Evolutionary conservation across 2,113 vertebrate genomes (phyloP).

Genomic region (Pionites leucogaster): DNA sequence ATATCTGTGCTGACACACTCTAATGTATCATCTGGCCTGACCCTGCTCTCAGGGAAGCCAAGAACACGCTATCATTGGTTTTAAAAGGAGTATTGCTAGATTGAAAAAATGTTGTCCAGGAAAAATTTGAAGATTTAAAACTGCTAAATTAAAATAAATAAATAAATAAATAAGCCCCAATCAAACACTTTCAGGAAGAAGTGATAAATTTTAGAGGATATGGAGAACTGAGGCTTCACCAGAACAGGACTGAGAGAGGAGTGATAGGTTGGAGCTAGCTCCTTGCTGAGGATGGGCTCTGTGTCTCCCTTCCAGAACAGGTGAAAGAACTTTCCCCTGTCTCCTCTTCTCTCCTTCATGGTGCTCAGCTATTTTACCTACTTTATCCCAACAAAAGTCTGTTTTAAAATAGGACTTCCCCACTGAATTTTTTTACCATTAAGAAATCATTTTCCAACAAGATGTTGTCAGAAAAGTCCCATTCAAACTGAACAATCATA

Average conservation of each 20-base stretch:
- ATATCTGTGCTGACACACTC: not conserved
- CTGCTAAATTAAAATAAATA: not conserved
- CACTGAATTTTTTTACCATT: not conserved
- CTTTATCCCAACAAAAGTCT: not conserved
- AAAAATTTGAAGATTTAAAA: not conserved
- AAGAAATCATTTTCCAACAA: not conserved
- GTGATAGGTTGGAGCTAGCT: not conserved
- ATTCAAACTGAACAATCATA: not conserved
- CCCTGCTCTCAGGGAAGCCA: not conserved
- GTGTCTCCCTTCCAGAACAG: not conserved
- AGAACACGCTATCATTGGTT: not conserved
- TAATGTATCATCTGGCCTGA: not conserved
- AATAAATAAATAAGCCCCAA: not conserved
- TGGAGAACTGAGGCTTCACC: not conserved
- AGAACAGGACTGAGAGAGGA: not conserved
- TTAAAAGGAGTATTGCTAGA: not conserved
- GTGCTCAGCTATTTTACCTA: not conserved
- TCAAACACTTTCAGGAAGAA: not conserved
- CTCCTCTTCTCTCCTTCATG: not conserved
- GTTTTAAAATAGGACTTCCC: not conserved
- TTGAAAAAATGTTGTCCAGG: not conserved
- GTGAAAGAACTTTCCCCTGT: not conserved
- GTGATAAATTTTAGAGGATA: not conserved
- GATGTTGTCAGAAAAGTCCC: not conserved
- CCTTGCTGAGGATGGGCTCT: not conserved